Evolutionary conservation across 92 coral and sea anemone genomes (phyloP), one percentile per base, ranked within the genome.

Genomic region (Parazoanthus darwini): DNA sequence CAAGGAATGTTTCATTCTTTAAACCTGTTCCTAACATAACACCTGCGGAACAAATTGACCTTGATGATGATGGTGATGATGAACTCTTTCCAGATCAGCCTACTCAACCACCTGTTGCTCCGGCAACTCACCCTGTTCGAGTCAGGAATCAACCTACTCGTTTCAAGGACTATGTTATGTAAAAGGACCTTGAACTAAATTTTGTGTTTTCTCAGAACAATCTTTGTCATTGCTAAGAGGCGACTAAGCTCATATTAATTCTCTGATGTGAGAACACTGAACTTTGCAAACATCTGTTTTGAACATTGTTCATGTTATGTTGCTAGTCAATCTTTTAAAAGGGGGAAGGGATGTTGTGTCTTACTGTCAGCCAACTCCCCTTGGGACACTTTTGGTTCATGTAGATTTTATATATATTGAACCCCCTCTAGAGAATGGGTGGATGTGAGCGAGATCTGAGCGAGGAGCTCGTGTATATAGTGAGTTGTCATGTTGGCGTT

Each of bases 91-190:
- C 46, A 6, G 18, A 37, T 13, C 79, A 74, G 79, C 20, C 11
- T 36, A 8, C 79, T 44, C 26, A 35, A 33, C 46, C 46, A 74
- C 46, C 79, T 74, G 79, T 74, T n/a, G 79, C 33, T 35, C 78
- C 44, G 3, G 78, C 84, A 13, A 46, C 36, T 8, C 68, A 42
- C 56, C 72, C 50, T 11, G 70, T 51, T 48, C 82, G 70, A 48
- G 68, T 48, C 37, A 26, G 68, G 82, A 79, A 50, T 18, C 82
- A 25, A 22, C 68, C 70, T 20, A 35, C 67, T 22, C 82, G 66
- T 26, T 54, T 51, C 39, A 43, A 48, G 67, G 82, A 79, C 67
- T 50, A 50, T 48, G 82, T 79, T 0, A 51, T 80, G 84, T 74
- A 16, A 11, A 33, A 71, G 38, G 75, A 71, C 33, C 6, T 71